Conservation (phyloP, 2,797 vertebrate genomes). For the Martes flavigula region DNA sequence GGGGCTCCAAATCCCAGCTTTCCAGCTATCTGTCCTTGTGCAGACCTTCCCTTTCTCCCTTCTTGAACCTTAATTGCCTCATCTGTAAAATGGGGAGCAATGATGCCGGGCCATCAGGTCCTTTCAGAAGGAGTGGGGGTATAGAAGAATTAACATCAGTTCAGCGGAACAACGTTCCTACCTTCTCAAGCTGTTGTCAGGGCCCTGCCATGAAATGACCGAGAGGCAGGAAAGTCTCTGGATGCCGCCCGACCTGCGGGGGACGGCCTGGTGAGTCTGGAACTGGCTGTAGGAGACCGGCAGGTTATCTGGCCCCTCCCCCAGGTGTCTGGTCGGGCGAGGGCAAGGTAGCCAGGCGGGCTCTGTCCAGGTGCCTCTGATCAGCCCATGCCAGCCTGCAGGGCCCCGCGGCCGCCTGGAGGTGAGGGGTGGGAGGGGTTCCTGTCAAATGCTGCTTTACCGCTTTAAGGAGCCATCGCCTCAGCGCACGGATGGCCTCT, state of each 20-base stretch:
- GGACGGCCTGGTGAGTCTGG: neutral
- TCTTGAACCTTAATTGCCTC: neutral
- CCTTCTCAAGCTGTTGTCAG: neutral
- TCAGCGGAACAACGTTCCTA: neutral
- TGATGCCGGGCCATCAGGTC: accelerated
- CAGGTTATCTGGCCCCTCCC: too few species aligned
- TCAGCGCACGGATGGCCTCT: too few species aligned
- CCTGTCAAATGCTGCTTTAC: neutral
- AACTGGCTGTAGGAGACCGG: neutral
- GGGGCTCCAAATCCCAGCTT: neutral
- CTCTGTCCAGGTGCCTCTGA: neutral
- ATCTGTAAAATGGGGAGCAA: neutral
- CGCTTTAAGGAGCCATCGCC: accelerated
- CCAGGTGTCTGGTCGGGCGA: neutral
- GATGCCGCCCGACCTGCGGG: accelerated
- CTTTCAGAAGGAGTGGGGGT: neutral
- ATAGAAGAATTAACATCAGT: neutral
- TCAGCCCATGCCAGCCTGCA: neutral
- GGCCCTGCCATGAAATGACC: neutral
- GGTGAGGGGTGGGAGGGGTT: neutral
- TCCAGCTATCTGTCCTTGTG: neutral
- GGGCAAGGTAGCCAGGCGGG: accelerated
- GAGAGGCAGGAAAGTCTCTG: neutral
- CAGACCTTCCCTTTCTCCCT: neutral
- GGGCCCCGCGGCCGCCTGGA: neutral